A percentile compares a stretch with the other conserved stretches of the same genome.
Evolutionary conservation across 2,797 vertebrate species (phyloP).

Genomic region (Pampus argenteus): DNA sequence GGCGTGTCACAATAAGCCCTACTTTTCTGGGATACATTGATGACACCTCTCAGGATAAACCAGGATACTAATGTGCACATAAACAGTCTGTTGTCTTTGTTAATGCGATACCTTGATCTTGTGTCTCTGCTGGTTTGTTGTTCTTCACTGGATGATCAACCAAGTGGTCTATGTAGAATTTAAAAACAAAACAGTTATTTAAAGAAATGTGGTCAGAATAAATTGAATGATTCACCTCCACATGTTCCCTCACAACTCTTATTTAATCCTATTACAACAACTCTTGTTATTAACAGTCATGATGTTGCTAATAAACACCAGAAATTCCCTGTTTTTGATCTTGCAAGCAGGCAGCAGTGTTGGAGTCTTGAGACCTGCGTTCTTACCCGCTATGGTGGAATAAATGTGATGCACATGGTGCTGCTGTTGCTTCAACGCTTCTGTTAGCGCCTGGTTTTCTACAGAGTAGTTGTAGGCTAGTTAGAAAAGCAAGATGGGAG

Average conservation of each 20-base stretch:
- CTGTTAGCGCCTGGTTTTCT: conserved; percentile 66
- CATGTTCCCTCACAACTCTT: too few species aligned
- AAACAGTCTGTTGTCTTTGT: not conserved
- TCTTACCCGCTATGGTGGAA: conserved; percentile 60
- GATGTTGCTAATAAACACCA: too few species aligned
- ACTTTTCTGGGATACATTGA: not conserved
- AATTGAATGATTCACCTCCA: not conserved
- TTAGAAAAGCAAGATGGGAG: too few species aligned
- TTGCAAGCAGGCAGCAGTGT: not conserved
- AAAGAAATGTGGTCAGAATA: not conserved
- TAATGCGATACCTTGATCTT: conserved; percentile 46
- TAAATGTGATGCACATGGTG: conserved; percentile 47
- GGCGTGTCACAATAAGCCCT: too few species aligned
- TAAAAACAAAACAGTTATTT: not conserved
- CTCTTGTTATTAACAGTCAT: not conserved
- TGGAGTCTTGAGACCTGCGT: not conserved
- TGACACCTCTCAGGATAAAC: not conserved
- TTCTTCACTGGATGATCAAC: conserved; percentile 26
- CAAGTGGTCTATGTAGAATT: conserved; percentile 36
- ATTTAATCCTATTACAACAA: too few species aligned
- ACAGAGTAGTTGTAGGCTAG: conserved; percentile 70
- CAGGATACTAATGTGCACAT: not conserved
- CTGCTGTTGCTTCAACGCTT: conserved; percentile 53
- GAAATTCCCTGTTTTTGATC: not conserved
- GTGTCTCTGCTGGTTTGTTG: not conserved